These are phyloP conservation scores for Pelecanoides urinatrix DNA, from an alignment of 2,113 vertebrate species.

Conservation along the genomic window DNA sequence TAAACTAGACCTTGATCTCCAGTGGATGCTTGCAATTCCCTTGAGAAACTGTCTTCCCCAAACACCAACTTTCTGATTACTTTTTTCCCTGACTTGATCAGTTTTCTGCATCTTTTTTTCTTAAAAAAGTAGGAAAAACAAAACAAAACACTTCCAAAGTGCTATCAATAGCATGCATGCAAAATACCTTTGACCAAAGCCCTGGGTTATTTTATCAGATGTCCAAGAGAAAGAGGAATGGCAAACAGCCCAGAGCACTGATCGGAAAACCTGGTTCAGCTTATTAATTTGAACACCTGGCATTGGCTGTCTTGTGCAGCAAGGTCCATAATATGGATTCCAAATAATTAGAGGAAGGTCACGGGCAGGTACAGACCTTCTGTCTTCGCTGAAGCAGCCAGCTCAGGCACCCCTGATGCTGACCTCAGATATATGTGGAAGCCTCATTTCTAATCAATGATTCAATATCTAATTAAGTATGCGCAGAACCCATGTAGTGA, in stretches of 20 bases:
- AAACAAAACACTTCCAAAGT: background rate
- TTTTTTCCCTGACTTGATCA: background rate
- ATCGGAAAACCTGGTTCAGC: conserved; percentile 45
- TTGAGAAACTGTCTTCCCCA: background rate
- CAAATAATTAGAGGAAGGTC: conserved; percentile 63
- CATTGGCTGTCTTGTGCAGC: conserved; percentile 15
- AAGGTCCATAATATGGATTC: conserved; percentile 44
- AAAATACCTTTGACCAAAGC: conserved; percentile 16
- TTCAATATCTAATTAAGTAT: conserved; percentile 34
- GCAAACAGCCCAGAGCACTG: conserved; percentile 49
- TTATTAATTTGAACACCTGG: conserved; percentile 65
- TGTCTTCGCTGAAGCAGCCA: background rate
- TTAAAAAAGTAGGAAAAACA: too few relatives aligned
- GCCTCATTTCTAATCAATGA: background rate
- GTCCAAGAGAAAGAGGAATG: conserved; percentile 26
- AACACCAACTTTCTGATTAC: background rate
- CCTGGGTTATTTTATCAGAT: conserved; percentile 35
- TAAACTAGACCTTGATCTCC: background rate
- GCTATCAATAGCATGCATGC: background rate
- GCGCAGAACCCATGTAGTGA: background rate
- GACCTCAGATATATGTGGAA: background rate
- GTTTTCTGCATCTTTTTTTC: background rate
- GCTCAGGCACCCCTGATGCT: background rate
- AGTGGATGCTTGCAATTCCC: background rate
- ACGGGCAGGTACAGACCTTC: conserved; percentile 23